These are phyloP conservation scores for Eulemur macaco DNA, from an alignment of 2,113 vertebrate species.

Conservation along the genomic window DNA sequence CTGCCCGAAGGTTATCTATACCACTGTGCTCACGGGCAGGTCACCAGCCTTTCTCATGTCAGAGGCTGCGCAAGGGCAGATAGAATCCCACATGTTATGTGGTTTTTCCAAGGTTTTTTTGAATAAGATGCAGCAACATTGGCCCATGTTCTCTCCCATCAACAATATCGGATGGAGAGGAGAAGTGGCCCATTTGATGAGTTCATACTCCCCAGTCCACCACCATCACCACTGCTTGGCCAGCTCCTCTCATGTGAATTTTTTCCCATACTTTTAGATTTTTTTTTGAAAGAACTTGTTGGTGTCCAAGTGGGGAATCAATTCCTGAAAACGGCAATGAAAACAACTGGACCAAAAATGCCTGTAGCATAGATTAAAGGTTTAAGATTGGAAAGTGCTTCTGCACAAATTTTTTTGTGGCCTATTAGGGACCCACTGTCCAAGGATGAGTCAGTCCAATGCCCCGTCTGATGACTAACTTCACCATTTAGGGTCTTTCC, in stretches of 20 bases:
- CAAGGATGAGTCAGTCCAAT: background rate
- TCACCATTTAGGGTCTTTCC: background rate
- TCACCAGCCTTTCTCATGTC: too few species aligned
- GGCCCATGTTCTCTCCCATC: background rate
- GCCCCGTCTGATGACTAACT: background rate
- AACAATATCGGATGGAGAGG: background rate
- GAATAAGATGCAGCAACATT: background rate
- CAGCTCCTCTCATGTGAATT: background rate
- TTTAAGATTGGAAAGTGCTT: background rate
- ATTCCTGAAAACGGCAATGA: background rate
- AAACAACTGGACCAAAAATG: background rate
- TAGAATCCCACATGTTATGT: background rate
- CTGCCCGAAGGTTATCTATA: background rate
- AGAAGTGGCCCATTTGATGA: background rate
- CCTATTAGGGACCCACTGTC: background rate
- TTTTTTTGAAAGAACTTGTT: background rate
- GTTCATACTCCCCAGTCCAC: accelerated
- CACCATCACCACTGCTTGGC: too few species aligned
- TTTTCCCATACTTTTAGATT: background rate
- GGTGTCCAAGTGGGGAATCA: background rate
- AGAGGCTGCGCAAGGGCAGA: background rate
- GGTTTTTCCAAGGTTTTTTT: background rate
- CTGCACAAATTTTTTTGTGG: background rate
- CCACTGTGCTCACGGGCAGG: background rate
- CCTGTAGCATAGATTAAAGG: background rate